These are phyloP conservation scores for Amphiura filiformis DNA, from an alignment of 35 echinoderm and acorn worm species.

Conservation along the genomic window DNA sequence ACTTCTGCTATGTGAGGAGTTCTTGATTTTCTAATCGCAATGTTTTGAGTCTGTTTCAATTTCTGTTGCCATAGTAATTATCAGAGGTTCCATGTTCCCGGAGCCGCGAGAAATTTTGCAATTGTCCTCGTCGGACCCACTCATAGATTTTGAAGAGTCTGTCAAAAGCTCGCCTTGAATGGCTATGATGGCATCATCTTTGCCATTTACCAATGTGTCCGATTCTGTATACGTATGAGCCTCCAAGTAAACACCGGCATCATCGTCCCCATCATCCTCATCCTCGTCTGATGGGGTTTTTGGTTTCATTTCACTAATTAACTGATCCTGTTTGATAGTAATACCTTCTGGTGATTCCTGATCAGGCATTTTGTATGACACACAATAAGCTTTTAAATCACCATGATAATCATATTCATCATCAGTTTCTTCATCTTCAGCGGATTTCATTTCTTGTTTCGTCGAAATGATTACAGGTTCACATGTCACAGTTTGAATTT, in stretches of 20 bases:
- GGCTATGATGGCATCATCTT: conserved; percentile 6
- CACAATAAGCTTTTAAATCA: conserved; percentile 8
- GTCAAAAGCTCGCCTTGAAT: conserved; percentile 1
- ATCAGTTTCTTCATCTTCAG: neutral
- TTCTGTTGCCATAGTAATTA: conserved; percentile 5
- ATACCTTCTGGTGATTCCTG: neutral
- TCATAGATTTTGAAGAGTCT: conserved; percentile 7
- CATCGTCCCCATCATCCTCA: neutral
- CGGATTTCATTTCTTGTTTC: neutral
- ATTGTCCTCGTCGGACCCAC: neutral
- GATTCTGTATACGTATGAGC: conserved; percentile 2
- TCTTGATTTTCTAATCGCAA: neutral
- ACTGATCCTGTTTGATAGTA: no score
- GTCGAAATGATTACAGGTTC: neutral
- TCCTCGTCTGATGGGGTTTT: neutral
- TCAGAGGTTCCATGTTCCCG: conserved; percentile 4
- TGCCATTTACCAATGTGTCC: neutral
- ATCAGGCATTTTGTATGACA: conserved; percentile 2
- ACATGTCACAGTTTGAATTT: neutral
- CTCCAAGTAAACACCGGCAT: conserved; percentile 2
- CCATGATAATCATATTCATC: neutral
- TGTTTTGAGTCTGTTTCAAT: conserved; percentile 4
- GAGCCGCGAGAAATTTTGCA: neutral
- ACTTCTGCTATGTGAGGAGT: conserved; percentile 5
- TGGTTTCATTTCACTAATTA: neutral